Conservation (phyloP, 2,797 vertebrate species). For the Heterohyrax brucei region DNA sequence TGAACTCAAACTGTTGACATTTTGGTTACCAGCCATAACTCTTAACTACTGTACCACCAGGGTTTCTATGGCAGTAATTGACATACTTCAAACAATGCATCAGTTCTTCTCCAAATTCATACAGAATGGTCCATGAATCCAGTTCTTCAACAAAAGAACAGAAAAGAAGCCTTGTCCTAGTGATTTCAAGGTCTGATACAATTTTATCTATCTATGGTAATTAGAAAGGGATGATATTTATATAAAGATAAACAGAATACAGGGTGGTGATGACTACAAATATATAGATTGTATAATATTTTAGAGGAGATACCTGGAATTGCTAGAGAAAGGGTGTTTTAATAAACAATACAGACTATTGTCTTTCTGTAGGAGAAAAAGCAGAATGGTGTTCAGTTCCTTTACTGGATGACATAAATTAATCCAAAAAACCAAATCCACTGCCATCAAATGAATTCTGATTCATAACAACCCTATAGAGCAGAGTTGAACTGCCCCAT, state of each 20-base stretch:
- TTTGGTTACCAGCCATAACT: too few species aligned
- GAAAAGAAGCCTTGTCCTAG: background rate
- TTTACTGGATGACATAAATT: background rate
- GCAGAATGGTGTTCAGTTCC: background rate
- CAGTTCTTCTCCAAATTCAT: background rate
- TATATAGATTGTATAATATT: background rate
- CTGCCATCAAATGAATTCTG: too few species aligned
- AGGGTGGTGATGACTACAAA: background rate
- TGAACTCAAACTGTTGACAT: too few species aligned
- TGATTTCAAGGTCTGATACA: background rate
- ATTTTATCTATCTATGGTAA: background rate
- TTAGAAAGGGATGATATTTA: background rate
- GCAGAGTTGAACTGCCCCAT: too few species aligned
- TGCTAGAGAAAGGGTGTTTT: background rate
- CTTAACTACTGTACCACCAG: too few species aligned
- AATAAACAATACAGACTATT: background rate
- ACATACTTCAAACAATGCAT: background rate
- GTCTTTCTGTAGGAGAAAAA: background rate
- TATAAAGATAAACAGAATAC: background rate
- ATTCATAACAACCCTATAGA: too few species aligned
- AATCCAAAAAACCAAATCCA: too few species aligned
- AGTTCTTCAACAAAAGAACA: background rate
- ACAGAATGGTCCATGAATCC: background rate
- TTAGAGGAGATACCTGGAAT: constrained; percentile 17
- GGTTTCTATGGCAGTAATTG: background rate